Evolutionary conservation across 2,113 vertebrate species (phyloP).

Genomic region (Plectropomus leopardus): DNA sequence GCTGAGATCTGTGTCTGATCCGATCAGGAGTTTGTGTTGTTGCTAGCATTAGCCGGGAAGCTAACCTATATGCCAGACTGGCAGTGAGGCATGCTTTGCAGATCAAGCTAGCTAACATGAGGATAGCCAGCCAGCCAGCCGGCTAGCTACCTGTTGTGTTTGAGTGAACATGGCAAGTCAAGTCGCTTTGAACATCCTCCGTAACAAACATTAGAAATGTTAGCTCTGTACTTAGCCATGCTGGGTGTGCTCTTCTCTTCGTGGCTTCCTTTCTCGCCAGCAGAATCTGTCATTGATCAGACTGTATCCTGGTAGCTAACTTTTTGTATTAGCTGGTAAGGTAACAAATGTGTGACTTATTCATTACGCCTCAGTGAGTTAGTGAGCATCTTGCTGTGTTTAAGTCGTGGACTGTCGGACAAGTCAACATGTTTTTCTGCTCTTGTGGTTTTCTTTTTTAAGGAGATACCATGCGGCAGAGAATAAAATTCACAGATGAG

Average conservation of each 20-base stretch:
- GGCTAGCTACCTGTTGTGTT: conserved; percentile 76
- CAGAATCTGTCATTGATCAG: background rate
- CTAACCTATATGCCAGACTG: conserved; percentile 39
- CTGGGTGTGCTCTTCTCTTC: background rate
- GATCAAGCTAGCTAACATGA: conserved; percentile 53
- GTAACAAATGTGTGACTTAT: conserved; percentile 14
- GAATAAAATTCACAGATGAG: conserved; percentile 98
- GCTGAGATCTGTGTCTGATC: background rate
- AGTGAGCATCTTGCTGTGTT: background rate
- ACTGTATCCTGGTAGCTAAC: conserved; percentile 17
- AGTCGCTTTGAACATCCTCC: background rate
- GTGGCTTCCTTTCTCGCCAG: background rate
- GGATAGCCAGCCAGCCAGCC: conserved; percentile 43
- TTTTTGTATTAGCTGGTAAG: background rate
- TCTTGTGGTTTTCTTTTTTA: conserved; percentile 65
- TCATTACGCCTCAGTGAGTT: background rate
- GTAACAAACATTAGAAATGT: background rate
- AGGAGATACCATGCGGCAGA: conserved; percentile 97
- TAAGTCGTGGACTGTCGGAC: background rate
- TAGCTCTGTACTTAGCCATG: background rate
- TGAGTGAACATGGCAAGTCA: conserved; percentile 8
- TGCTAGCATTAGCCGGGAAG: conserved; percentile 56
- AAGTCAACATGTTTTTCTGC: background rate
- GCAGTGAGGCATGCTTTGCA: conserved; percentile 45
- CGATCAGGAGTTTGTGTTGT: conserved; percentile 9